Evolutionary conservation across 2,113 vertebrate species (phyloP).

Genomic region (Oxyruncus cristatus): DNA sequence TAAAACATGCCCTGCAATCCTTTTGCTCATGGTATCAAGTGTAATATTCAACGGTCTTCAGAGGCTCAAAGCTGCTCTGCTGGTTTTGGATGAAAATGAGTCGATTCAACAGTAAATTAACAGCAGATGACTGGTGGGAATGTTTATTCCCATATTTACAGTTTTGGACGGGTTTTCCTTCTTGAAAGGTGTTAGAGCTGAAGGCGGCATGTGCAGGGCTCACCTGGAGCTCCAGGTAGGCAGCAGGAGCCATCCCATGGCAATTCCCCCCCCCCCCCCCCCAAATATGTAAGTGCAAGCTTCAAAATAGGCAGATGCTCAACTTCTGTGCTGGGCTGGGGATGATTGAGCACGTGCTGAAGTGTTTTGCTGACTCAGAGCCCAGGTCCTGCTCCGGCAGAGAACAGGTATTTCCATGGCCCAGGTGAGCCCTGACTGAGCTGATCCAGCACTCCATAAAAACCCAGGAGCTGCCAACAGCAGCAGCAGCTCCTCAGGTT

Average conservation of each 20-base stretch:
- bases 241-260: neutral
- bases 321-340: neutral
- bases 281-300: neutral
- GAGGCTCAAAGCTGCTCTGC: conserved; percentile 32
- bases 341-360: neutral
- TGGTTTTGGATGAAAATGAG: conserved; percentile 57
- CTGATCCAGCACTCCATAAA: neutral
- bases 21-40: conserved; percentile 22
- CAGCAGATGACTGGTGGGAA: conserved; percentile 39
- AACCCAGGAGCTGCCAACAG: neutral
- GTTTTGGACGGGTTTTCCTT: neutral
- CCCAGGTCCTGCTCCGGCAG: neutral
- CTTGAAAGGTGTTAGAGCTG: neutral
- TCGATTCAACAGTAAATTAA: conserved; percentile 50
- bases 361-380: neutral
- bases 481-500: neutral
- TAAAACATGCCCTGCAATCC: conserved; percentile 25
- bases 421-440: neutral
- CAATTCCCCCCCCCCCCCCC: neutral
- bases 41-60: conserved; percentile 29
- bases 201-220: neutral
- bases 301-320: neutral
- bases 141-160: conserved; percentile 19
- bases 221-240: neutral
- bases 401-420: neutral